Percentiles rank a stretch among this genome's conserved stretches.
phyloP scores from a whole-genome alignment of 2,113 vertebrate species.

The Phocoena phocoena region DNA sequence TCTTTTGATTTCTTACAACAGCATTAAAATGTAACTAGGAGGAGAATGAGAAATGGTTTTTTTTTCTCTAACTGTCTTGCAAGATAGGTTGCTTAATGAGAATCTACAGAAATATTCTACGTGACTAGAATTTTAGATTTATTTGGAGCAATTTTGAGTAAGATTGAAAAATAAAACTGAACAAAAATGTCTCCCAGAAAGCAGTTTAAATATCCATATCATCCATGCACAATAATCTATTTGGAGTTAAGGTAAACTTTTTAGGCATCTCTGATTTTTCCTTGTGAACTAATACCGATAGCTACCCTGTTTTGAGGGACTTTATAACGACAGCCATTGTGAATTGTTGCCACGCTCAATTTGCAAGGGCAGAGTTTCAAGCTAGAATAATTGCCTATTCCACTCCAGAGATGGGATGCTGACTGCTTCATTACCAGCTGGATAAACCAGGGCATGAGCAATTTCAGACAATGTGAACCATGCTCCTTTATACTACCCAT shows the following conservation, averaged over 20 bases:
- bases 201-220: conserved; percentile 33
- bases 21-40: background rate
- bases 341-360: conserved; percentile 69
- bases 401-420: conserved; percentile 51
- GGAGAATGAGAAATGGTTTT: conserved; percentile 20
- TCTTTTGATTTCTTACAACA: background rate
- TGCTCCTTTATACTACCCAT: conserved; percentile 11
- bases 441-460: conserved; percentile 52
- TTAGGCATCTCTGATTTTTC: conserved; percentile 16
- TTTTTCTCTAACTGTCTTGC: background rate
- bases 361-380: conserved; percentile 67
- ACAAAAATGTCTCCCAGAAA: background rate
- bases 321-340: conserved; percentile 56
- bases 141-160: background rate
- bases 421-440: conserved; percentile 70
- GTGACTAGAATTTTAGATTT: conserved; percentile 7
- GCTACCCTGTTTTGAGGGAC: conserved; percentile 33
- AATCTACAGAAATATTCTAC: background rate
- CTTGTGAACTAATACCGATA: background rate
- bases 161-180: background rate
- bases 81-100: background rate
- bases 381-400: conserved; percentile 65
- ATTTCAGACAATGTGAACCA: conserved; percentile 68
- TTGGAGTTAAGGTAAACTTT: background rate
- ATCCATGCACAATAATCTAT: background rate